A percentile compares a stretch with the other conserved stretches of the same genome.
Evolutionary conservation across 2,888 invertebrate species (phyloP).

Genomic region (Scelioninae gen. 1): DNA sequence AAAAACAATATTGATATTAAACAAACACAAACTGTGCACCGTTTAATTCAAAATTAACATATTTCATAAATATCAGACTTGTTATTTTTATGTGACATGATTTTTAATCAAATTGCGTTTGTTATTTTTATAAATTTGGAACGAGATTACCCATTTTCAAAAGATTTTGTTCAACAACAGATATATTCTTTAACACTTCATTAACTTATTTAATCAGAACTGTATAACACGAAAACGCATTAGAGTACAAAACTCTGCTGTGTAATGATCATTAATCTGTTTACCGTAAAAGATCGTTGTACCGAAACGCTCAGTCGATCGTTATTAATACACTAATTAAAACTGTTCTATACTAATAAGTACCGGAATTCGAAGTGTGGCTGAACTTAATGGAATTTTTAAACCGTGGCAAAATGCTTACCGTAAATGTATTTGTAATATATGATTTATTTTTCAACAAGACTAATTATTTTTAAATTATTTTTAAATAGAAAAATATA

Average conservation of each 20-base stretch:
- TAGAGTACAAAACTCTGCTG: slow-evolving; percentile 39
- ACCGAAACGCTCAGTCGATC: slow-evolving; percentile 49
- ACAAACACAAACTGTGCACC: neutral
- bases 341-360: slow-evolving; percentile 25
- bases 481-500: too few relatives aligned
- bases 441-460: too few relatives aligned
- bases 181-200: slow-evolving; percentile 54
- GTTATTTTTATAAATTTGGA: slow-evolving; percentile 21
- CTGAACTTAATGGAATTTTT: slow-evolving; percentile 16
- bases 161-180: slow-evolving; percentile 31
- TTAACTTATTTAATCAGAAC: slow-evolving; percentile 59
- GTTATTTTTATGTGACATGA: slow-evolving; percentile 25
- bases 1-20: slow-evolving; percentile 5
- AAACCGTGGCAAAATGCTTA: slow-evolving; percentile 14
- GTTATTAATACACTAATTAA: slow-evolving; percentile 56
- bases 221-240: slow-evolving; percentile 30
- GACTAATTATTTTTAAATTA: too few relatives aligned
- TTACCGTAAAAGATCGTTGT: slow-evolving; percentile 60
- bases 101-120: slow-evolving; percentile 43
- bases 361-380: slow-evolving; percentile 10
- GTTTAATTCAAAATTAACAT: slow-evolving; percentile 1
- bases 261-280: slow-evolving; percentile 59
- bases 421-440: too few relatives aligned
- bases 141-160: slow-evolving; percentile 35
- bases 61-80: neutral